Evolutionary conservation across 53 echinoderm and acorn worm genomes (phyloP).

Genomic region (Stichopus horrens): DNA sequence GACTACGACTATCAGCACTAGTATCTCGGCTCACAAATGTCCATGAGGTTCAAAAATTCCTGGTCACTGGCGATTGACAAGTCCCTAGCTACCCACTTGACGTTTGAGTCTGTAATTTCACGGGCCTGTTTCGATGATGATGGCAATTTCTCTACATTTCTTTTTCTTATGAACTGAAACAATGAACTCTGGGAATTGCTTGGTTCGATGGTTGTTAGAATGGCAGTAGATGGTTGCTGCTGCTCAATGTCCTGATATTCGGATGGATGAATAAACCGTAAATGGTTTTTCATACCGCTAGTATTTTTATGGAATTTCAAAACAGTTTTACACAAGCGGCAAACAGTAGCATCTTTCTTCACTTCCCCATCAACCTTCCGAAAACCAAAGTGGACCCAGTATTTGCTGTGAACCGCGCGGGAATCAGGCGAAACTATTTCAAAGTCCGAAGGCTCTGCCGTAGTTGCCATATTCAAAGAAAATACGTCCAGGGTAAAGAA

Average conservation of each 20-base stretch:
- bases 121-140: not conserved
- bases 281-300: slow-evolving; percentile 26
- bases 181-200: slow-evolving; percentile 8
- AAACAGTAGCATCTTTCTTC: slow-evolving; percentile 25
- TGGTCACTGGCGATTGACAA: slow-evolving; percentile 5
- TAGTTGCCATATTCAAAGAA: not conserved
- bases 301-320: slow-evolving; percentile 9
- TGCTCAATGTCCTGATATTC: slow-evolving; percentile 1
- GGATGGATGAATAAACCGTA: slow-evolving; percentile 19
- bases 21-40: slow-evolving; percentile 7
- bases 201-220: not conserved
- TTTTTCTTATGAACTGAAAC: slow-evolving; percentile 19
- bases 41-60: slow-evolving; percentile 10
- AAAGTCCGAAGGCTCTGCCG: not conserved
- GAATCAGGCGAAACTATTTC: slow-evolving; percentile 12
- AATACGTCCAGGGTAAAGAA: slow-evolving; percentile 1
- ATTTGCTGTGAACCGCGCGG: slow-evolving; percentile 8
- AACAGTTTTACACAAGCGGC: slow-evolving; percentile 22
- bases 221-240: slow-evolving; percentile 21
- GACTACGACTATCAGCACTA: no score
- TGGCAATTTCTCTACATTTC: slow-evolving; percentile 16
- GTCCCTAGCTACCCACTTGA: slow-evolving; percentile 22
- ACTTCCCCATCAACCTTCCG: slow-evolving; percentile 13
- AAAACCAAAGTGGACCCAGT: slow-evolving; percentile 26
- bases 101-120: slow-evolving; percentile 25